phyloP scores from a whole-genome alignment of 2,113 vertebrate species.

The Pantherophis guttatus region DNA sequence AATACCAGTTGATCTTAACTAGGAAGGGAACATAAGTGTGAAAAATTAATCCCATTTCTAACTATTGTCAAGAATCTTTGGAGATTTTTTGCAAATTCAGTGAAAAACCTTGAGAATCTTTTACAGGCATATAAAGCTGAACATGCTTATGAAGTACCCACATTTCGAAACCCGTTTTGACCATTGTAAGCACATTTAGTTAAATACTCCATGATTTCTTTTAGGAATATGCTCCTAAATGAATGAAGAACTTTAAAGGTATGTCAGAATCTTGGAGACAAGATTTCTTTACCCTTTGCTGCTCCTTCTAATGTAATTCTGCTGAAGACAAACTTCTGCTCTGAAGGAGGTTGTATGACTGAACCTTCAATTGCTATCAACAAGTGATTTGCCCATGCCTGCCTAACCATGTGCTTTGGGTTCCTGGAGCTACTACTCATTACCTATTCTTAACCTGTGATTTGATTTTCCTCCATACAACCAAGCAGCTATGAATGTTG shows the following conservation, averaged over 20 bases:
- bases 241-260: not conserved
- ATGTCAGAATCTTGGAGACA: not conserved
- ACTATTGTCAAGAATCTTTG: not conserved
- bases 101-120: not conserved
- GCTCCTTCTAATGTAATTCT: not conserved
- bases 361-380: not conserved
- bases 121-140: not conserved
- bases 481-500: not conserved
- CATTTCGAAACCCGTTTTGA: not conserved
- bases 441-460: not conserved
- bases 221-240: not conserved
- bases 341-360: not conserved
- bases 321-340: not conserved
- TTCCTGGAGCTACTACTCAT: not conserved
- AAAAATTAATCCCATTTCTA: not conserved
- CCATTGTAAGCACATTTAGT: not conserved
- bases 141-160: not conserved
- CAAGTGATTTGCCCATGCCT: not conserved
- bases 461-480: not conserved
- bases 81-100: not conserved
- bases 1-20: not conserved
- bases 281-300: not conserved
- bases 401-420: not conserved
- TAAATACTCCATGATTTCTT: not conserved
- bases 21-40: not conserved